Base-by-base conservation (phyloP, 2,888 invertebrate species). In the Agrochola lota region DNA sequence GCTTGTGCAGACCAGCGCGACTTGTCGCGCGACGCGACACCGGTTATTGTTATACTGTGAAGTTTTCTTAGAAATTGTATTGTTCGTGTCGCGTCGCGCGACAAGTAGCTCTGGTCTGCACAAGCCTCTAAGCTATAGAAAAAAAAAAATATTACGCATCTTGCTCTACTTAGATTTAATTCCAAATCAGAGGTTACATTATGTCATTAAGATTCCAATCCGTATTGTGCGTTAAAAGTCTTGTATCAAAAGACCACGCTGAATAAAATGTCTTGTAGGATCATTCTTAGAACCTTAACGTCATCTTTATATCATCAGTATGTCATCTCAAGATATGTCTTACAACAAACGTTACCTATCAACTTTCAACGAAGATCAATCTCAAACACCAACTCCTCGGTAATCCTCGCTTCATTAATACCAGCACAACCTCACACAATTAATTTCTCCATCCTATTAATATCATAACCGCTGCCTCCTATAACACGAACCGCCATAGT, bases 401-500 rank as follows among this genome's bases (percentile, higher is more conserved):
- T 66, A 74, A 62, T 82, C 82, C 82, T 12, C 26, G 9, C 35
- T 55, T 35, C 40, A 55, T 49, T 52, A 75, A 40, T 59, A 62
- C 60, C 55, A 20, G n/a, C 26, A 26, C 9, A 64, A 52, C n/a
- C 55, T 55, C 20, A 23, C 7, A 57, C 12, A 12, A 35, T 57
- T 52, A 62, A 69, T 52, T 46, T 43, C 70, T 52, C 35, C 52
- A 57, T 20, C 17, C n/a, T 57, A 73, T 75, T 57, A 55, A 76
- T 76, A 67, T 17, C 20, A 11, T 68, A 68, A 62, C 73, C 73
- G 86, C 83, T 77, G 5, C 55, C 79, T 74, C 80, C 52, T n/a
- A 1, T 72, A 71, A 71, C 87, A 79, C 77, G 72, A 70, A 80
- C 89, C 87, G 59, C 71, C 40, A 74, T 76, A 77, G 74, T 80